Evolutionary conservation across 2,113 vertebrate species (phyloP).

Genomic region (Hypomesus transpacificus): DNA sequence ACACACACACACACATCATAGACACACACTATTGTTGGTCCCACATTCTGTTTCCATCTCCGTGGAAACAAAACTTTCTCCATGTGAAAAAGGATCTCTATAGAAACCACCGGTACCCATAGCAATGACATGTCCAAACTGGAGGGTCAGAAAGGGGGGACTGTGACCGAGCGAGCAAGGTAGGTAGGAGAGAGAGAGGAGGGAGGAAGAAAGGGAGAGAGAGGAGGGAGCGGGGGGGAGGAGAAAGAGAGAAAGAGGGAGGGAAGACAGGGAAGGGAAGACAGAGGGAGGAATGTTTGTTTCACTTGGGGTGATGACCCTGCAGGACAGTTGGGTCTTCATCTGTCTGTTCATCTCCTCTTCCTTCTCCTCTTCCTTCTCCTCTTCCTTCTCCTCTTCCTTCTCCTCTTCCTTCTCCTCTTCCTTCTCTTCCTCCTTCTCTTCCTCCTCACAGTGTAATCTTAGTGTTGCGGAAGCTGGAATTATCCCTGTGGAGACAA

Average conservation of each 20-base stretch:
- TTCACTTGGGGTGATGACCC: slow-evolving; percentile 26
- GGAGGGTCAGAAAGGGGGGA: too few relatives aligned
- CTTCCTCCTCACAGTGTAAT: slow-evolving; percentile 59
- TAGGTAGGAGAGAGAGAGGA: slow-evolving; percentile 2
- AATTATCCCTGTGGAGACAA: slow-evolving; percentile 66
- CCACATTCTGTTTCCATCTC: neutral
- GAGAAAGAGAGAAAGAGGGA: too few relatives aligned
- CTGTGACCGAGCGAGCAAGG: too few relatives aligned
- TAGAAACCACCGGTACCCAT: too few relatives aligned
- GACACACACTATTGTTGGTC: neutral
- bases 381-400: slow-evolving; percentile 19
- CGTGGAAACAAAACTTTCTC: too few relatives aligned
- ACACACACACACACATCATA: neutral
- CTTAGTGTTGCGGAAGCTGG: slow-evolving; percentile 74
- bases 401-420: neutral
- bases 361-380: slow-evolving; percentile 23
- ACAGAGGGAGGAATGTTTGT: neutral
- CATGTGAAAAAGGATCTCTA: too few relatives aligned
- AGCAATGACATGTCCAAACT: too few relatives aligned
- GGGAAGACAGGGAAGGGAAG: neutral
- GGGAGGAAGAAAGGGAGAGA: neutral
- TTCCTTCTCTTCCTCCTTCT: slow-evolving; percentile 18
- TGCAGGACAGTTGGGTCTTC: slow-evolving; percentile 5
- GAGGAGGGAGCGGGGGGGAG: neutral
- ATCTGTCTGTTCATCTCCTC: too few relatives aligned